phyloP scores from a whole-genome alignment of 1,140 invertebrate genomes.

The Drosophila lowei region DNA sequence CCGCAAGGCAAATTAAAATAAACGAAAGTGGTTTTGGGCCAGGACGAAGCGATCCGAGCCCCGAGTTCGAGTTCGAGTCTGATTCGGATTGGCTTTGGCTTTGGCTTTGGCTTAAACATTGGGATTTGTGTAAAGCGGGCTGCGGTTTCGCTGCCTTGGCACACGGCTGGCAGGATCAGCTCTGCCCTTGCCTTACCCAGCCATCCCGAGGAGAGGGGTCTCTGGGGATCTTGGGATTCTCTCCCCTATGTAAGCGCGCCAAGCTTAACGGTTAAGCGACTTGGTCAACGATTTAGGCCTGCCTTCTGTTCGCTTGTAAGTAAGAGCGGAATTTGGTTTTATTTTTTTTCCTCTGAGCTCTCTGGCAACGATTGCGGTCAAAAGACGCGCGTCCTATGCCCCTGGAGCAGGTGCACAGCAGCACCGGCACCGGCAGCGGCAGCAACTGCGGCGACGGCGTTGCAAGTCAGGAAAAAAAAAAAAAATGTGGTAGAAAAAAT shows the following conservation, averaged over 20 bases:
- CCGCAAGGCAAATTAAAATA: conserved; percentile 80
- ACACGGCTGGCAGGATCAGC: conserved; percentile 48
- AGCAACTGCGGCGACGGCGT: neutral
- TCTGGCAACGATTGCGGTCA: conserved; percentile 74
- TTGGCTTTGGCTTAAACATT: conserved; percentile 11
- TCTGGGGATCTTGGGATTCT: neutral
- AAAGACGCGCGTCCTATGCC: conserved; percentile 72
- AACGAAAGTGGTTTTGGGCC: conserved; percentile 75
- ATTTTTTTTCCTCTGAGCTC: conserved; percentile 23
- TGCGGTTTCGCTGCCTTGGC: conserved; percentile 60
- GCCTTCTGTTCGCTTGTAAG: conserved; percentile 46
- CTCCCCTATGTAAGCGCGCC: conserved; percentile 58
- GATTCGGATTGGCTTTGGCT: conserved; percentile 22
- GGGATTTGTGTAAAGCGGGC: conserved; percentile 46
- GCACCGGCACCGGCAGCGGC: conserved; percentile 22
- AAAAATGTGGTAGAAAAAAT: conserved; percentile 22
- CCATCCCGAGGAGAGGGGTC: neutral
- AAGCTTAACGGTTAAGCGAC: conserved; percentile 65
- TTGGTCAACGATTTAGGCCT: conserved; percentile 23
- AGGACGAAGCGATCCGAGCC: conserved; percentile 51
- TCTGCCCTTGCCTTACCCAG: neutral
- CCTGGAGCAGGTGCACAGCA: conserved; percentile 47
- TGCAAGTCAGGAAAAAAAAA: conserved; percentile 20
- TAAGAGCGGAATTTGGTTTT: conserved; percentile 51
- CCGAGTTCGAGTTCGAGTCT: conserved; percentile 3